These are phyloP conservation scores for Anguilla rostrata DNA, from an alignment of 2,113 vertebrate genomes.

Conservation along the genomic window DNA sequence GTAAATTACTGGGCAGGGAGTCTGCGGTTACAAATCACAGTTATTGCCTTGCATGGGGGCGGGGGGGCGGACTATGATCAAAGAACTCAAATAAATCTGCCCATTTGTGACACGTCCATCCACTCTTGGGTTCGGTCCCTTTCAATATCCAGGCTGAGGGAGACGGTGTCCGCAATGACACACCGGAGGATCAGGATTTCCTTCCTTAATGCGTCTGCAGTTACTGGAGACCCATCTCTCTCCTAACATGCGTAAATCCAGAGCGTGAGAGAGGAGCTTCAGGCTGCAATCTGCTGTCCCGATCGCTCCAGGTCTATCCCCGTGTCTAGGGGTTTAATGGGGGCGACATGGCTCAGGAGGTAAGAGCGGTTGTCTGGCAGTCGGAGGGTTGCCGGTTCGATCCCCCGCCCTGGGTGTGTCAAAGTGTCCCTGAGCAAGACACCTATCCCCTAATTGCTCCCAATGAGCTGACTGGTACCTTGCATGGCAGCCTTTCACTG, in stretches of 20 bases:
- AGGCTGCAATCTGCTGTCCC: background rate
- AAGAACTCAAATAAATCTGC: background rate
- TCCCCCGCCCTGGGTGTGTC: too few relatives aligned
- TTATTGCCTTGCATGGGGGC: background rate
- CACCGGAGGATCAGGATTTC: background rate
- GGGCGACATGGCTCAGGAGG: too few relatives aligned
- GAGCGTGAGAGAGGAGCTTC: background rate
- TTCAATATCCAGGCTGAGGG: background rate
- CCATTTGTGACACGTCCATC: background rate
- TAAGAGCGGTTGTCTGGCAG: too few relatives aligned
- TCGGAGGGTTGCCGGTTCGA: too few relatives aligned
- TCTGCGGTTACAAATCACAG: slow-evolving; percentile 1
- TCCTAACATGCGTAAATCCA: background rate
- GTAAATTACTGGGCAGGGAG: background rate
- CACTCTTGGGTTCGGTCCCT: background rate
- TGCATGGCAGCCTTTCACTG: too few relatives aligned
- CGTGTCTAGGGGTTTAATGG: background rate
- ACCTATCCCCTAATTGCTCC: too few relatives aligned
- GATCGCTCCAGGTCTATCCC: background rate
- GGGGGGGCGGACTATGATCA: background rate
- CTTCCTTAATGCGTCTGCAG: background rate
- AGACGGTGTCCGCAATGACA: background rate
- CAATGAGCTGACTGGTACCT: too few relatives aligned
- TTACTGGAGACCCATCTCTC: slow-evolving; percentile 4
- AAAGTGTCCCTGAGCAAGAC: too few relatives aligned